Percentiles rank a stretch among this genome's conserved stretches.
phyloP scores from a whole-genome alignment of 2,797 vertebrate genomes.

The Pygocentrus nattereri region DNA sequence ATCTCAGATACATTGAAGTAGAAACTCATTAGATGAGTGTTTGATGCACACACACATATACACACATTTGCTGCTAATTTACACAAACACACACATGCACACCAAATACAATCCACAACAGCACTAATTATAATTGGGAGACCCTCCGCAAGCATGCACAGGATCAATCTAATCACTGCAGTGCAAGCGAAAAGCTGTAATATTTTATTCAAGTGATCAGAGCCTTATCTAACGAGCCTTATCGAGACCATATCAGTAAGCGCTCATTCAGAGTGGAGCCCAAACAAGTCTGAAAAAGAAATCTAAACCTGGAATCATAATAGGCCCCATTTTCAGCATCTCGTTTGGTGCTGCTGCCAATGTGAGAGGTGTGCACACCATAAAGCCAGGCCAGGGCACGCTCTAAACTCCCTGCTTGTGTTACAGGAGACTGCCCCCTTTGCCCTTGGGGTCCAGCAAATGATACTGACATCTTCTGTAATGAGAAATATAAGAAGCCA shows the following conservation, averaged over 20 bases:
- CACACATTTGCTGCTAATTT: not conserved
- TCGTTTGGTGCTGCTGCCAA: conserved; percentile 5
- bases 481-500: conserved; percentile 59
- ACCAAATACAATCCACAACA: not conserved
- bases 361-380: conserved; percentile 25
- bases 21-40: conserved; percentile 45
- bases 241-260: conserved; percentile 13
- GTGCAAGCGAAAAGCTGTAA: conserved; percentile 37
- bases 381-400: conserved; percentile 18
- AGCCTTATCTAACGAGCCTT: conserved; percentile 18
- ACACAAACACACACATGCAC: conserved; percentile 3
- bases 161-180: conserved; percentile 49
- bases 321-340: conserved; percentile 19
- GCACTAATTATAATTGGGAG: conserved; percentile 44
- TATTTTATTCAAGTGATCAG: conserved; percentile 38
- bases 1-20: conserved; percentile 28
- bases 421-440: conserved; percentile 43
- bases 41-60: not conserved
- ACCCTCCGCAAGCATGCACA: conserved; percentile 28
- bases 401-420: conserved; percentile 32
- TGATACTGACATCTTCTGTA: conserved; percentile 58
- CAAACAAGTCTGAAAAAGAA: conserved; percentile 36
- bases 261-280: not conserved
- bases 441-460: conserved; percentile 48
- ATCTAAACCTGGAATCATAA: conserved; percentile 25